Evolutionary conservation across 2,888 invertebrate genomes (phyloP), one percentile per base, ranked within the genome.

Genomic region (Leptopterna dolabrata): DNA sequence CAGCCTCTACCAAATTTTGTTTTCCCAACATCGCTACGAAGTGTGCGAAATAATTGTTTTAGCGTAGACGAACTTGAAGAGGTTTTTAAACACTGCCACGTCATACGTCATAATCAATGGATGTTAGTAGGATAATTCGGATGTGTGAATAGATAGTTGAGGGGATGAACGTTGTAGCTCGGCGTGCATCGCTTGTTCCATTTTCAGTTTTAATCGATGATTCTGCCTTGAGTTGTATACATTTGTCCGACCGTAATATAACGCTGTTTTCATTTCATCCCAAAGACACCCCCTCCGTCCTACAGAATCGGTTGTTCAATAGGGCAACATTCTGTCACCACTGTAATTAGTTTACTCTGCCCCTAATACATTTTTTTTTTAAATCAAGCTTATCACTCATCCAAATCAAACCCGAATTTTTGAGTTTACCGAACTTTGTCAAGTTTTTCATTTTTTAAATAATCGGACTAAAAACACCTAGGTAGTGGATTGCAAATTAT

Each of bases 81-180:
- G 76, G 76, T 43, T 81, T 51, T 55, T 30, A 55, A 85, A 55
- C 85, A 85, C 85, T 85, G 85, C 85, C 85, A 85, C 76, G 27
- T 85, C 85, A 85, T 85, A 85, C 76, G 27, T 85, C 85, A 85
- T 85, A 73, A 85, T 85, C 85, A 85, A 63, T 70, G 83, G 83
- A 81, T 81, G 81, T 83, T 81, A 45, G 45, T 45, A 78, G 51
- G 47, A 47, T 47, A 51, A 81, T 51, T 43, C 45, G 81, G 41
- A 73, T 73, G 73, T 36, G 73, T 73, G 73, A 73, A 73, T 73
- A 73, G 19, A 27, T 73, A 73, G 73, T 36, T 73, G 19, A 73
- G 36, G 73, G 24, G 73, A 73, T 73, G 41, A 73, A 73, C 30
- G 30, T 36, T 73, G 13, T 36, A 73, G 73, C 36, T 73, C 36